These are phyloP conservation scores for Hetaerina americana DNA, from an alignment of 1,140 invertebrate genomes.

Conservation along the genomic window DNA sequence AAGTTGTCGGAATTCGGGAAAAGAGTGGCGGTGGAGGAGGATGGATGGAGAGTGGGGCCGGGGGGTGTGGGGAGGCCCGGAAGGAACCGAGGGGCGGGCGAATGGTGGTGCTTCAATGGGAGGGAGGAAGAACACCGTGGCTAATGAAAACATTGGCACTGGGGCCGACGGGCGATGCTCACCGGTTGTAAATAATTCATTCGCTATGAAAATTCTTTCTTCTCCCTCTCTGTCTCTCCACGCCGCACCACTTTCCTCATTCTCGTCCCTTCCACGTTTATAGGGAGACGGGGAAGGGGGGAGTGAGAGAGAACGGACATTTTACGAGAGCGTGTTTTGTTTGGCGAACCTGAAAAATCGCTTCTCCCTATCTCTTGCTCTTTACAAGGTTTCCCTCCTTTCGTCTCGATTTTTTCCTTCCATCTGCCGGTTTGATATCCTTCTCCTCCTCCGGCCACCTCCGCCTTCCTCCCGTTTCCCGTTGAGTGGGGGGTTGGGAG, in stretches of 20 bases:
- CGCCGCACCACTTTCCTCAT: no score
- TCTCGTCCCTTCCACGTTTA: no score
- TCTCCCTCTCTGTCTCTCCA: no score
- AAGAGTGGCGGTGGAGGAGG: not conserved
- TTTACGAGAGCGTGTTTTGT: not conserved
- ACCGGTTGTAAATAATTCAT: constrained; percentile 1
- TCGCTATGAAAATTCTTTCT: not conserved
- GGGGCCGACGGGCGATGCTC: not conserved
- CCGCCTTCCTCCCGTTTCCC: no score
- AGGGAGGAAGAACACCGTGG: not conserved
- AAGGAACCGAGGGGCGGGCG: not conserved
- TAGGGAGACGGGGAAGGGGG: no score
- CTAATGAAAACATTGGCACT: not conserved
- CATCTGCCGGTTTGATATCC: no score
- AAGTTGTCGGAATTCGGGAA: no score
- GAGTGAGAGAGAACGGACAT: not conserved
- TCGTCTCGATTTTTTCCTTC: not conserved
- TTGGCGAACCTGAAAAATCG: not conserved
- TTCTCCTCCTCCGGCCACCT: no score
- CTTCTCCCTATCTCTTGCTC: no score
- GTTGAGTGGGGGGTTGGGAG: no score
- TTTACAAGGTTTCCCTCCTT: not conserved
- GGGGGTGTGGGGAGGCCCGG: not conserved
- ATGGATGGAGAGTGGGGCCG: not conserved
- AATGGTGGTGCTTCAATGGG: not conserved